A percentile compares a stretch with the other conserved stretches of the same genome.
Conservation (phyloP, 2,888 invertebrate species). For the Hypena proboscidalis region DNA sequence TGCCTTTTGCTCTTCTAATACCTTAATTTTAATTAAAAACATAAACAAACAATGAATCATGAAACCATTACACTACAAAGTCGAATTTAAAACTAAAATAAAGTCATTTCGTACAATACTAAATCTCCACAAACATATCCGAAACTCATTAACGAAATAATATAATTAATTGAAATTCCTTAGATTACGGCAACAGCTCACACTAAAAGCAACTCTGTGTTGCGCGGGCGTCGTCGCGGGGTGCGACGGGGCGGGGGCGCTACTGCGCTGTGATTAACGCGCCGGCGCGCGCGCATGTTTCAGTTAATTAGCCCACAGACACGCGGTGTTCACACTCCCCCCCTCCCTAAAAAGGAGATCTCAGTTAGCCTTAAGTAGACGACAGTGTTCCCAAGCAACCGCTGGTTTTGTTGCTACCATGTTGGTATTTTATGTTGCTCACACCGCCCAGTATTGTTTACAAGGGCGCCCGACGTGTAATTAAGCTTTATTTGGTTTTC, state of each 20-base stretch:
- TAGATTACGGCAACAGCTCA: conserved; percentile 73
- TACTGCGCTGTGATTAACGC: conserved; percentile 67
- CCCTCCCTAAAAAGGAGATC: conserved; percentile 76
- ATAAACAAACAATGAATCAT: conserved; percentile 14
- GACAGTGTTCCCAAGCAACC: conserved; percentile 53
- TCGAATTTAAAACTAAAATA: conserved; percentile 31
- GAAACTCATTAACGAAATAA: conserved; percentile 64
- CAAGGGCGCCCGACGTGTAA: conserved; percentile 39
- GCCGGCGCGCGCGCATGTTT: conserved; percentile 75
- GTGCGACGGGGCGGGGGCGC: conserved; percentile 49
- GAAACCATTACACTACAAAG: conserved; percentile 10
- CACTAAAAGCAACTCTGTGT: conserved; percentile 81
- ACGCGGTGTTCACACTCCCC: conserved; percentile 73
- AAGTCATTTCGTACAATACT: conserved; percentile 43
- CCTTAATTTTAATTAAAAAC: background rate
- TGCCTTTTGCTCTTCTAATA: too few relatives aligned
- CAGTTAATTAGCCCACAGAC: conserved; percentile 78
- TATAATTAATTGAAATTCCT: conserved; percentile 76
- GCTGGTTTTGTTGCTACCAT: conserved; percentile 56
- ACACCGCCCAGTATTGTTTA: conserved; percentile 46
- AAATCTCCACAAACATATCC: conserved; percentile 45
- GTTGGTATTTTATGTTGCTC: conserved; percentile 47
- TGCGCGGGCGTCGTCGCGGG: conserved; percentile 42
- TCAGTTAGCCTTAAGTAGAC: conserved; percentile 70
- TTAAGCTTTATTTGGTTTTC: conserved; percentile 37